Conservation (phyloP, 2,113 vertebrate genomes). For the Aspiorhynchus laticeps region DNA sequence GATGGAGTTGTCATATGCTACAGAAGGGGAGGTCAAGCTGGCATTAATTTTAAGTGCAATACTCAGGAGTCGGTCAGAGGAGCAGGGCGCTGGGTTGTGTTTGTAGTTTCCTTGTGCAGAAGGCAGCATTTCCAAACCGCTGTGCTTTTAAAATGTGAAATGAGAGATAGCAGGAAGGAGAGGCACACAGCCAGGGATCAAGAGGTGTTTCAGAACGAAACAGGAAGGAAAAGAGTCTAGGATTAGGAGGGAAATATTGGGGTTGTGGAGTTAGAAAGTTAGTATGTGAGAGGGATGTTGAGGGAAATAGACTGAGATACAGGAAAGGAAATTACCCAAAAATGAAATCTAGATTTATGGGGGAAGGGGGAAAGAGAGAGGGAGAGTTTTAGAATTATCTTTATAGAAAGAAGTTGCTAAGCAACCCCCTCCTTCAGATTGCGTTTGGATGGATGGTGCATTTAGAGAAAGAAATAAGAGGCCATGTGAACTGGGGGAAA, state of each 20-base stretch:
- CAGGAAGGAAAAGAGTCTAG: neutral
- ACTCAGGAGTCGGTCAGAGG: neutral
- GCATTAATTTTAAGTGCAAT: neutral
- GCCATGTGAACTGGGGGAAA: slow-evolving; percentile 42
- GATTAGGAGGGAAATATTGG: slow-evolving; percentile 2
- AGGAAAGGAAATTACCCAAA: neutral
- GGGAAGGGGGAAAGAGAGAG: neutral
- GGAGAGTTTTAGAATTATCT: slow-evolving; percentile 42
- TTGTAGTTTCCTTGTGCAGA: neutral
- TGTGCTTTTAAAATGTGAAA: slow-evolving; percentile 1
- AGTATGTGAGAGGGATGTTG: neutral
- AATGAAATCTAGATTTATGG: neutral
- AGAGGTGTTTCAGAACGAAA: neutral
- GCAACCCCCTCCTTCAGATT: slow-evolving; percentile 60
- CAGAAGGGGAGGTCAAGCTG: neutral
- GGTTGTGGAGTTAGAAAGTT: slow-evolving; percentile 4
- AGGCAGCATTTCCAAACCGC: neutral
- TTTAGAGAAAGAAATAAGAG: slow-evolving; percentile 41
- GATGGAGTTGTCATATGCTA: neutral
- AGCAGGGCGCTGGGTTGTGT: neutral
- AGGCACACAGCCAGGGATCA: neutral
- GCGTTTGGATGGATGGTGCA: slow-evolving; percentile 49
- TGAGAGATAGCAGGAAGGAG: neutral
- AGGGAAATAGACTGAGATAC: neutral
- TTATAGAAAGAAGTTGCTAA: slow-evolving; percentile 67